Conservation (phyloP, 2,113 vertebrate genomes). For the Leptocoma aspasia region DNA sequence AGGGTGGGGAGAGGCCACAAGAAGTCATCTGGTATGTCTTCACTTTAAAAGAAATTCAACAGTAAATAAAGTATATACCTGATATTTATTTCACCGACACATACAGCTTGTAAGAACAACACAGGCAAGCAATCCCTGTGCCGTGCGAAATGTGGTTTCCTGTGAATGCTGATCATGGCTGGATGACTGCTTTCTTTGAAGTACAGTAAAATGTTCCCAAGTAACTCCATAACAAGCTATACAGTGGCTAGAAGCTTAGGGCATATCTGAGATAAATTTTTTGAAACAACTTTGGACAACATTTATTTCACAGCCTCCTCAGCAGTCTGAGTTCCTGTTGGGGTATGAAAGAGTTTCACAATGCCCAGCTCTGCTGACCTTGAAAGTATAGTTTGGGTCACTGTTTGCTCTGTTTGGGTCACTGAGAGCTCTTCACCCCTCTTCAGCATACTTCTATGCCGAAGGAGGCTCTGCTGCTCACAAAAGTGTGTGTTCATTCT, state of each 20-base stretch:
- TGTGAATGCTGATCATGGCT: not conserved
- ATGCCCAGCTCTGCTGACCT: not conserved
- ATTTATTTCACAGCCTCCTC: not conserved
- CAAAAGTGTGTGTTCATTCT: not conserved
- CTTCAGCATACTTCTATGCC: not conserved
- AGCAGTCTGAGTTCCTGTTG: not conserved
- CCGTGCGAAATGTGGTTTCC: rapidly evolving
- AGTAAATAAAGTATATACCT: not conserved
- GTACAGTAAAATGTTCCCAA: not conserved
- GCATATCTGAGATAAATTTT: not conserved
- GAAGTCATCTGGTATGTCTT: not conserved
- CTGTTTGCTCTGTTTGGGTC: not conserved
- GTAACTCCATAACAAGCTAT: not conserved
- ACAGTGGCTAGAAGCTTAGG: not conserved
- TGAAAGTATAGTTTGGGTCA: not conserved
- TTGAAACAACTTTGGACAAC: not conserved
- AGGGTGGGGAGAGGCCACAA: not conserved
- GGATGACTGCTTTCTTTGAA: not conserved
- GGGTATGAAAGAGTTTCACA: not conserved
- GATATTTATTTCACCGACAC: not conserved
- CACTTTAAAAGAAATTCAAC: not conserved
- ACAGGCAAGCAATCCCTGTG: rapidly evolving
- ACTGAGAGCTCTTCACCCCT: not conserved
- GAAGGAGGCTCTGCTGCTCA: not conserved
- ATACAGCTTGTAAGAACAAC: not conserved